Percentiles rank a stretch among this genome's conserved stretches.
These are phyloP conservation scores for Reinhardtius hippoglossoides DNA, from an alignment of 2,113 vertebrate genomes.

Conservation along the genomic window DNA sequence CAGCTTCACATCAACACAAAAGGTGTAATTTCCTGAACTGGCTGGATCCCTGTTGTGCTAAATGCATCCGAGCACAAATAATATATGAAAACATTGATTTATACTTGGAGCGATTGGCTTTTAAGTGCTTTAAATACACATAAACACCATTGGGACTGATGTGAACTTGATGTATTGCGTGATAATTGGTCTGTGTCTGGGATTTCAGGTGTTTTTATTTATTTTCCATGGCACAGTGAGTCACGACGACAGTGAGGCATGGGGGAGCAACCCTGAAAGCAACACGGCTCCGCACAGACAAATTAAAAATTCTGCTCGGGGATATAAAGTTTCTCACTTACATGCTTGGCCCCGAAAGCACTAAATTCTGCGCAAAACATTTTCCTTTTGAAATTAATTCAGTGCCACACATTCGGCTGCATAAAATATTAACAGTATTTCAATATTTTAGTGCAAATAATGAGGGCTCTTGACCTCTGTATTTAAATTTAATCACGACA, in stretches of 20 bases:
- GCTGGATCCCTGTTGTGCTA: too few relatives aligned
- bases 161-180: neutral
- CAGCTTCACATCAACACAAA: neutral
- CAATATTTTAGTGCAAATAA: conserved; percentile 82
- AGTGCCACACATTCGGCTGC: conserved; percentile 54
- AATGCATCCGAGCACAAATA: neutral
- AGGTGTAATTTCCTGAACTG: neutral
- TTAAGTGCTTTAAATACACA: neutral
- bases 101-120: neutral
- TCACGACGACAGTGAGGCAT: conserved; percentile 13
- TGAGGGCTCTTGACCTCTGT: conserved; percentile 77
- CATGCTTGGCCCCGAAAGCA: conserved; percentile 21
- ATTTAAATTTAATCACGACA: conserved; percentile 79
- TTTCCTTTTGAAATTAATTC: conserved; percentile 71
- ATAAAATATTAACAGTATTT: conserved; percentile 80
- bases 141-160: neutral
- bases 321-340: conserved; percentile 44
- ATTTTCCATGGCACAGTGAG: conserved; percentile 10
- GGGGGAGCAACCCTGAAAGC: conserved; percentile 7
- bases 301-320: conserved; percentile 35
- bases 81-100: neutral
- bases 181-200: neutral
- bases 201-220: neutral
- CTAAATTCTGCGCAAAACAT: conserved; percentile 64
- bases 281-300: neutral